Percentiles rank a stretch among this genome's conserved stretches.
phyloP scores from a whole-genome alignment of 2,888 invertebrate species.

The Yponomeuta plumbellus region DNA sequence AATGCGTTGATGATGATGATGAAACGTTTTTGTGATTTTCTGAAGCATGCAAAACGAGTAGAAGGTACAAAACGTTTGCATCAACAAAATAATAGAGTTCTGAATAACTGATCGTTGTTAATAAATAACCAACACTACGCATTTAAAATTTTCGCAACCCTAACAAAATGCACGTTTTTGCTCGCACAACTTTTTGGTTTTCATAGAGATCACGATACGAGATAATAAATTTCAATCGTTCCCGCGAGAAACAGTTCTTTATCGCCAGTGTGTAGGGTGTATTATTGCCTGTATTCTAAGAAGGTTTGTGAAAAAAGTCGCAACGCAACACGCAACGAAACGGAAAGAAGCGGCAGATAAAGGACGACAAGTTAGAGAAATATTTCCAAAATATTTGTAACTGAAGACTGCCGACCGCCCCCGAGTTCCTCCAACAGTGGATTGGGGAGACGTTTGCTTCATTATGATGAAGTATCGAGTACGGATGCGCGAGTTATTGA shows the following conservation, averaged over 20 bases:
- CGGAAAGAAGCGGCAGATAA: constrained; percentile 74
- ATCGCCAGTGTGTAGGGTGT: neutral
- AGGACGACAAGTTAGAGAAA: constrained; percentile 73
- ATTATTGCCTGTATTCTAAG: constrained; percentile 16
- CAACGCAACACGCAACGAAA: constrained; percentile 38
- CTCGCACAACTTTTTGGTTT: constrained; percentile 65
- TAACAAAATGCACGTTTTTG: constrained; percentile 58
- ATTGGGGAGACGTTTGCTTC: constrained; percentile 33
- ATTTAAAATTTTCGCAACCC: constrained; percentile 39
- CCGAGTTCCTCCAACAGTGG: constrained; percentile 27
- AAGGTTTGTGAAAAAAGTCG: constrained; percentile 27
- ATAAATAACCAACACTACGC: neutral
- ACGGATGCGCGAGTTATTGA: constrained; percentile 26
- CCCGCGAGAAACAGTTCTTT: constrained; percentile 24
- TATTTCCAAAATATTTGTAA: constrained; percentile 76
- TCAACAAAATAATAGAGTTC: too few species aligned
- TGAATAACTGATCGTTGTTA: too few species aligned
- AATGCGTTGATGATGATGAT: too few species aligned
- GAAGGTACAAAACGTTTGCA: too few species aligned
- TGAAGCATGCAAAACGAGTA: too few species aligned
- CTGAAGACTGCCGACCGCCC: constrained; percentile 51
- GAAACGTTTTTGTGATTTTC: too few species aligned
- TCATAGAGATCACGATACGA: constrained; percentile 67
- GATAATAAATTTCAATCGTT: constrained; percentile 47
- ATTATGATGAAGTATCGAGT: constrained; percentile 29